phyloP scores from a whole-genome alignment of 35 echinoderm and acorn worm species.

The Heliocidaris tuberculata region DNA sequence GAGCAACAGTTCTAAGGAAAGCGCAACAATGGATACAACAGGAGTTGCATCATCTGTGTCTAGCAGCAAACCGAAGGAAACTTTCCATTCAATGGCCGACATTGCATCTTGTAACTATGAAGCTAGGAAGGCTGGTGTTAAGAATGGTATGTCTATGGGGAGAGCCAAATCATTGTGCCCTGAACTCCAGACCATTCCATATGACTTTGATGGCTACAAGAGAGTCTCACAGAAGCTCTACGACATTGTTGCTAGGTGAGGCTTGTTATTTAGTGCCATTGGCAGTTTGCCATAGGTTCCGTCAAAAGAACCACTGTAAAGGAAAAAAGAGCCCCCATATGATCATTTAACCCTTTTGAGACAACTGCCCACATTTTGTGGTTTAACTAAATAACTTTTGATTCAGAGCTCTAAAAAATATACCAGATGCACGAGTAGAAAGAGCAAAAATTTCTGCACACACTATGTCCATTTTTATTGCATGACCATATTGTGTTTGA shows the following conservation, averaged over 20 bases:
- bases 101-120: conserved; percentile 97
- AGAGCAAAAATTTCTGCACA: too few relatives aligned
- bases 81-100: conserved; percentile 90
- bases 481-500: too few relatives aligned
- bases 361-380: too few relatives aligned
- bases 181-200: conserved; percentile 88
- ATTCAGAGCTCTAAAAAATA: too few relatives aligned
- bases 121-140: conserved; percentile 78
- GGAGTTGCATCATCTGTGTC: not conserved
- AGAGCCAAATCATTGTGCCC: conserved; percentile 87
- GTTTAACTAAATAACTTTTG: too few relatives aligned
- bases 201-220: conserved; percentile 97
- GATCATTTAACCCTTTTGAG: too few relatives aligned
- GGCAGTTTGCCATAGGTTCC: too few relatives aligned
- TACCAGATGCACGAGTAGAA: too few relatives aligned
- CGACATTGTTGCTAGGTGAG: conserved; percentile 90
- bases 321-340: too few relatives aligned
- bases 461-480: too few relatives aligned
- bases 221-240: conserved; percentile 81
- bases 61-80: conserved; percentile 41
- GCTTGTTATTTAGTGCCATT: not conserved
- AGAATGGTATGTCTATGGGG: conserved; percentile 97
- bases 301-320: too few relatives aligned
- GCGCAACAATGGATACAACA: not conserved
- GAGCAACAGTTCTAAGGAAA: not conserved